Conservation (phyloP, 2,113 vertebrate species). For the Psittacara wagleri region DNA sequence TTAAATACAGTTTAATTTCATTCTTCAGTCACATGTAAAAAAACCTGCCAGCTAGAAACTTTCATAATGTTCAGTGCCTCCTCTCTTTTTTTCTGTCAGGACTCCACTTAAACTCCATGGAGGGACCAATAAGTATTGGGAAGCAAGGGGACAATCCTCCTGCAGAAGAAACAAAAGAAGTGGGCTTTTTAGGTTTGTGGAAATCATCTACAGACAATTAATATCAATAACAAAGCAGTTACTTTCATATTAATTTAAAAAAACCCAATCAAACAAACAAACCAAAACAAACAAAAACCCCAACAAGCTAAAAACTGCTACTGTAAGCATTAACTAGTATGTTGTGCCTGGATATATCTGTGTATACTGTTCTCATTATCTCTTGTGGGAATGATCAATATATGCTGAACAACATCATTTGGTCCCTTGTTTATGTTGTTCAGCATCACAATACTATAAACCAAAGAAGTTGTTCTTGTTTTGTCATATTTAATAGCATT, state of each 20-base stretch:
- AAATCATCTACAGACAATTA: neutral
- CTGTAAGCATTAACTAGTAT: neutral
- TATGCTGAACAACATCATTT: neutral
- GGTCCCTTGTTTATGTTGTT: neutral
- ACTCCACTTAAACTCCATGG: neutral
- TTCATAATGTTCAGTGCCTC: neutral
- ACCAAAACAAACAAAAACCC: neutral
- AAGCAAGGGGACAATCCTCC: neutral
- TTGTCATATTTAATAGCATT: conserved; percentile 13
- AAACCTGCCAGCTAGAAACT: neutral
- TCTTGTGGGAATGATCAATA: neutral
- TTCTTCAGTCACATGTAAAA: neutral
- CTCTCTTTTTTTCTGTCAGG: neutral
- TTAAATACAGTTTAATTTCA: neutral
- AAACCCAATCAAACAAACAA: neutral
- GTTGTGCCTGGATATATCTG: neutral
- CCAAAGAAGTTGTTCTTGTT: neutral
- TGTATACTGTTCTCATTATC: neutral
- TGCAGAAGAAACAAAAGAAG: neutral
- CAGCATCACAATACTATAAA: neutral
- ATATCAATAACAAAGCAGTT: neutral
- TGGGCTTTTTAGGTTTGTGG: neutral
- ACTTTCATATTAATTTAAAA: neutral
- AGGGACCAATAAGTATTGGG: neutral
- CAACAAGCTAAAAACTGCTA: neutral